Percentiles rank a stretch among this genome's conserved stretches.
phyloP scores from a whole-genome alignment of 2,113 vertebrate species.

The Prietella phreatophila region DNA sequence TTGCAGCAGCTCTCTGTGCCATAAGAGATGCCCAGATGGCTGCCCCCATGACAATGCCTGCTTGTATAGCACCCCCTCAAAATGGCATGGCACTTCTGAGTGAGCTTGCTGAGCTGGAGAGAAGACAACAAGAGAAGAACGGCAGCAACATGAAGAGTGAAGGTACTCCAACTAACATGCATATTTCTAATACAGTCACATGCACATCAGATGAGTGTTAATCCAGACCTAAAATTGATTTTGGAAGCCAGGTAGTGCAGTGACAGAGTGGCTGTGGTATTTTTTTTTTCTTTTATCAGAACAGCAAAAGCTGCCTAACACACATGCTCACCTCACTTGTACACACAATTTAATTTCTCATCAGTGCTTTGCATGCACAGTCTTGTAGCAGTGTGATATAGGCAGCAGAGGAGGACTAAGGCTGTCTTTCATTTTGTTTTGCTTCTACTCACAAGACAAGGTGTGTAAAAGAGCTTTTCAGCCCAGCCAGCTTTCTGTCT shows the following conservation, averaged over 20 bases:
- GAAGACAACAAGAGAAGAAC: conserved; percentile 68
- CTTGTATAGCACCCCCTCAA: conserved; percentile 63
- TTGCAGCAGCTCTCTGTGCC: conserved; percentile 82
- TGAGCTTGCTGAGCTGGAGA: conserved; percentile 87
- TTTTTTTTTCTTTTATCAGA: conserved; percentile 32
- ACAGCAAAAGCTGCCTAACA: conserved; percentile 26
- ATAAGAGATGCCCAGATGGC: conserved; percentile 74
- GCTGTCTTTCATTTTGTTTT: conserved; percentile 48
- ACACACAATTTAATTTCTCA: conserved; percentile 50
- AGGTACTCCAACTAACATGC: conserved; percentile 33
- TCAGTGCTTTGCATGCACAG: conserved; percentile 44
- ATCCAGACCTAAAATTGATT: conserved; percentile 34
- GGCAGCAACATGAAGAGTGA: conserved; percentile 64
- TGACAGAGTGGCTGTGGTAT: not conserved
- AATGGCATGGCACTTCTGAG: conserved; percentile 89
- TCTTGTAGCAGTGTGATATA: conserved; percentile 54
- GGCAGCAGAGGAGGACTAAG: conserved; percentile 33
- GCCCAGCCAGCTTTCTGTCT: conserved; percentile 48
- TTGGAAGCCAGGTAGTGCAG: conserved; percentile 23
- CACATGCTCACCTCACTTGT: conserved; percentile 25
- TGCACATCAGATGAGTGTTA: conserved; percentile 3
- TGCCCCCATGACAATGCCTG: conserved; percentile 34
- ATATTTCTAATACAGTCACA: conserved; percentile 1
- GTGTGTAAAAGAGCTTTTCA: conserved; percentile 45
- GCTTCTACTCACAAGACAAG: conserved; percentile 28